Conservation (phyloP, 2,797 vertebrate genomes). For the Capromys pilorides region DNA sequence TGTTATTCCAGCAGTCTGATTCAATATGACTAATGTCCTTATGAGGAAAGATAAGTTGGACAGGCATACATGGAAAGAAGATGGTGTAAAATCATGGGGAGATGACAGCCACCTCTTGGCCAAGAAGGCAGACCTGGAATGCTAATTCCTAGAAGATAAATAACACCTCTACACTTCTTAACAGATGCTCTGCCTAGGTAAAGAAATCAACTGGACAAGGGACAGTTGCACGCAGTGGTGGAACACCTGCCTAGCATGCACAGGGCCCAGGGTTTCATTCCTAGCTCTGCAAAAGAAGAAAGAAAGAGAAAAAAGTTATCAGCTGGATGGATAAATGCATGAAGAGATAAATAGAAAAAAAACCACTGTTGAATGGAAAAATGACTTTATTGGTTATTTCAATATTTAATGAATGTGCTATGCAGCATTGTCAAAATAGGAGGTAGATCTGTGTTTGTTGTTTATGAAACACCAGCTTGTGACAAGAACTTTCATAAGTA, state of each 20-base stretch:
- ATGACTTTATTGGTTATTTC: constrained; percentile 52
- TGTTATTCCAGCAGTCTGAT: not conserved
- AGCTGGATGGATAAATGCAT: not conserved
- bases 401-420: constrained; percentile 44
- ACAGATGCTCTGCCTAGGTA: not conserved
- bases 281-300: not conserved
- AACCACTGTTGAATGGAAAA: constrained; percentile 53
- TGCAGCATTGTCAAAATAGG: constrained; percentile 21
- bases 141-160: not conserved
- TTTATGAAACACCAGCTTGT: not conserved
- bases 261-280: not conserved
- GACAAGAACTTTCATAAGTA: not conserved
- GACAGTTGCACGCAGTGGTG: not conserved
- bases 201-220: not conserved
- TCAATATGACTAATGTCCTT: not conserved
- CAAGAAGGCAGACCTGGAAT: not conserved
- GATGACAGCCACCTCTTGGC: not conserved
- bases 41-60: not conserved
- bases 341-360: constrained; percentile 53
- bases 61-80: not conserved
- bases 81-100: rapidly evolving
- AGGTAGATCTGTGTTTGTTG: constrained; percentile 1
- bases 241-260: not conserved
- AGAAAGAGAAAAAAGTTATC: not conserved
- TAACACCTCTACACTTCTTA: too few relatives aligned